Percentiles rank a stretch among this genome's conserved stretches.
Conservation (phyloP, 1,140 invertebrate genomes). For the Bombus haemorrhoidalis region DNA sequence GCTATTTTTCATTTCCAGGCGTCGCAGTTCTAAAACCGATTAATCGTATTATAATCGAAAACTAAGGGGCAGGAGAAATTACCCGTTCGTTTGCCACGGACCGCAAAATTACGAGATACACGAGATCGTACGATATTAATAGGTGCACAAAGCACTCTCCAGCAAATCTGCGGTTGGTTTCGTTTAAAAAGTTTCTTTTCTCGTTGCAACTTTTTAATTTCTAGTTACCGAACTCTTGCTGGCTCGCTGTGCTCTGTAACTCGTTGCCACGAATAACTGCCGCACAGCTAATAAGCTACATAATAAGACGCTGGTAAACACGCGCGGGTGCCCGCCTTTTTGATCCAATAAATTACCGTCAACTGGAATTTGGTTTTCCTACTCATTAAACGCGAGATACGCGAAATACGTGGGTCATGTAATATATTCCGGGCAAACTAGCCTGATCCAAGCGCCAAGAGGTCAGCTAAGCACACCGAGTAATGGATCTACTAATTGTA, state of each 20-base stretch:
- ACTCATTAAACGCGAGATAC: background rate
- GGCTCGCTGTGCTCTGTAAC: background rate
- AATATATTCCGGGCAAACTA: background rate
- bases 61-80: background rate
- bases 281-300: background rate
- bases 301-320: background rate
- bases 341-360: background rate
- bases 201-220: constrained; percentile 60
- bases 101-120: constrained; percentile 35
- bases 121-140: constrained; percentile 41
- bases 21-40: background rate
- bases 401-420: background rate
- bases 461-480: background rate
- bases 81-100: background rate
- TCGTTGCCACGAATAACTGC: background rate
- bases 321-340: too few species aligned
- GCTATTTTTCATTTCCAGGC: background rate
- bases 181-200: constrained; percentile 47
- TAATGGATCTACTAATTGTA: constrained; percentile 32
- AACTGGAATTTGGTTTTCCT: constrained; percentile 6
- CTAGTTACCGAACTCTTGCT: constrained; percentile 37
- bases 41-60: background rate
- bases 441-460: background rate
- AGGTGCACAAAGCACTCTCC: background rate
- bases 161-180: constrained; percentile 21